Evolutionary conservation across 2,888 invertebrate genomes (phyloP), one percentile per base, ranked within the genome.

Genomic region (Anarsia innoxiella): DNA sequence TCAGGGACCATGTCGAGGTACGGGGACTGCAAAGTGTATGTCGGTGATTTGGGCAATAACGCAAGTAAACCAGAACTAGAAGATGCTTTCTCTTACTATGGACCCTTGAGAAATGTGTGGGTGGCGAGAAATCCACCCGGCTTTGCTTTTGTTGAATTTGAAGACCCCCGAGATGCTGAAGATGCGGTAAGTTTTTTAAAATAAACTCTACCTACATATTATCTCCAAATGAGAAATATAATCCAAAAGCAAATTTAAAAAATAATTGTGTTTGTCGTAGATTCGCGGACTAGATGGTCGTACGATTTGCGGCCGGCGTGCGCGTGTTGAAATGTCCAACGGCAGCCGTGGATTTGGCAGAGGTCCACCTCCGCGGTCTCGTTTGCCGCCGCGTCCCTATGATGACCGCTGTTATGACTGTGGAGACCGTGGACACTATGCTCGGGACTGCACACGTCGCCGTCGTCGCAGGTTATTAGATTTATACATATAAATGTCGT

Each of bases 121-220:
- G 96, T 98, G n/a, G 97, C 97, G 0, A 88, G 97, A 52, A 96
- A 97, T 73, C 96, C 95, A 9, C 96, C 97, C 40, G 97, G 96
- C 36, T 96, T 97, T 77, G 96, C 96, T 4, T 96, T 96, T 77
- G 95, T 96, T 1, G 96, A 96, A 70, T 96, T 94, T 69, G 96
- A 96, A 79, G 96, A 97, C 74, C 89, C 93, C 3, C 86, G 95
- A 46, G 97, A 97, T 74, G 96, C 96, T 6, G 95, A 95, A 61
- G 96, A 96, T 76, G 94, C 96, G 14, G 94, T 96, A 42, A 86
- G 91, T 65, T 42, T 16, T 2, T 14, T 16, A 5, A 23, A 26
- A n/a, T n/a, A n/a, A n/a, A n/a, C n/a, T 5, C 19, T 19, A 19
- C 19, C 19, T 19, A 19, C 19, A 19, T n/a, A n/a, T n/a, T n/a